Evolutionary conservation across 2,888 invertebrate genomes (phyloP), one percentile per base, ranked within the genome.

Genomic region (Criorhina ranunculi): DNA sequence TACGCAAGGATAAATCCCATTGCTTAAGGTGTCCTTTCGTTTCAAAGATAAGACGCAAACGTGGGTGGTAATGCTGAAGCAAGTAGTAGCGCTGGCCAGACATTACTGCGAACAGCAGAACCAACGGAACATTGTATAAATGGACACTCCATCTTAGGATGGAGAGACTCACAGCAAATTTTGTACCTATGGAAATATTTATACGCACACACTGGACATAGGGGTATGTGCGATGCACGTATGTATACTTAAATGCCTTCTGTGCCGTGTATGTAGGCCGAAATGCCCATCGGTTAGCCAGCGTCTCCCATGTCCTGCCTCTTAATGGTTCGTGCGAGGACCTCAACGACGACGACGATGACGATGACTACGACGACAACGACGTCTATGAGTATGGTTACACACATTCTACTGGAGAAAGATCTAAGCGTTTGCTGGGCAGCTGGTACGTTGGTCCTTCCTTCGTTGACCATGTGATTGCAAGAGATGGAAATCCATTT

Each of bases 311-410:
- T 80, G 80, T 80, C 80, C 75, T 76, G 85, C 69, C 51, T 66
- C 64, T 73, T 80, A 75, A 85, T 80, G 70, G 80, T 69, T 76
- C 70, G 31, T 85, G 73, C 64, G 72, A 64, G 75, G 46, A 83
- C 83, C 72, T 62, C 66, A 55, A 57, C 89, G 88, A 89, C 88
- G 88, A 88, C 87, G 88, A 88, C 87, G 87, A 87, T n/a, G n/a
- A n/a, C n/a, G n/a, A n/a, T n/a, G n/a, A n/a, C n/a, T n/a, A n/a
- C n/a, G n/a, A n/a, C 89, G 88, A 88, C 89, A 88, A 88, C 87
- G 89, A 90, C 42, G 51, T 42, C 55, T 40, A 72, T 42, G 60
- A 42, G 35, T 49, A 55, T 72, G 72, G 51, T 51, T 24, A 42
- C 40, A 66, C 12, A 66, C 57, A 73, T 78, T 73, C 57, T 57